phyloP scores from a whole-genome alignment of 2,113 vertebrate species.

The Thymallus thymallus region DNA sequence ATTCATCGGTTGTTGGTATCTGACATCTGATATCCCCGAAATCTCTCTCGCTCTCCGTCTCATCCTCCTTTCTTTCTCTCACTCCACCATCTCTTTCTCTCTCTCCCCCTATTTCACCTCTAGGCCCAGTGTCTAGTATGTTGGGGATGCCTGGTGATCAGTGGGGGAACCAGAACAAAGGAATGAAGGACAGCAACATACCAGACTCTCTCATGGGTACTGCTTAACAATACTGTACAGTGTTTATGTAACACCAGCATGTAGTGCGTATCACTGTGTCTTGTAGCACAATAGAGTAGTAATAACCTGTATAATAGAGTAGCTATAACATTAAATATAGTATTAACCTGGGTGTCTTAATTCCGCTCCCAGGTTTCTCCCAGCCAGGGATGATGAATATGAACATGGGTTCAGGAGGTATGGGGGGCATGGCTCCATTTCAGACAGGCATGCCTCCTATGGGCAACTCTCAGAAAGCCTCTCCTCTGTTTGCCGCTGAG shows the following conservation, averaged over 20 bases:
- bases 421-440: slow-evolving; percentile 58
- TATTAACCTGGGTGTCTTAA: slow-evolving; percentile 5
- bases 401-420: slow-evolving; percentile 1
- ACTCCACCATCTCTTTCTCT: not conserved
- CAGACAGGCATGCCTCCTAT: slow-evolving; percentile 62
- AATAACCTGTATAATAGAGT: too few species aligned
- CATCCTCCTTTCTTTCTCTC: too few species aligned
- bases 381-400: slow-evolving; percentile 64
- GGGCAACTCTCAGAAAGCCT: slow-evolving; percentile 63
- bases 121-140: slow-evolving; percentile 53
- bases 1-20: not conserved
- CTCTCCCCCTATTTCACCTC: not conserved
- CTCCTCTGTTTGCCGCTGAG: slow-evolving; percentile 31
- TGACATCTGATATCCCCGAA: not conserved
- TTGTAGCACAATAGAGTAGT: too few species aligned
- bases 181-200: slow-evolving; percentile 59
- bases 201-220: slow-evolving; percentile 62
- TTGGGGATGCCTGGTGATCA: slow-evolving; percentile 51
- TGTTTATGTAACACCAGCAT: not conserved
- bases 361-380: slow-evolving; percentile 62
- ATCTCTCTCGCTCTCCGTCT: not conserved
- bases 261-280: too few species aligned
- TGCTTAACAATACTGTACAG: not conserved
- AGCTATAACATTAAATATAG: too few species aligned
- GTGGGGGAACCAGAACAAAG: slow-evolving; percentile 55